Evolutionary conservation across 2,113 vertebrate genomes (phyloP).

Genomic region (Heteronetta atricapilla): DNA sequence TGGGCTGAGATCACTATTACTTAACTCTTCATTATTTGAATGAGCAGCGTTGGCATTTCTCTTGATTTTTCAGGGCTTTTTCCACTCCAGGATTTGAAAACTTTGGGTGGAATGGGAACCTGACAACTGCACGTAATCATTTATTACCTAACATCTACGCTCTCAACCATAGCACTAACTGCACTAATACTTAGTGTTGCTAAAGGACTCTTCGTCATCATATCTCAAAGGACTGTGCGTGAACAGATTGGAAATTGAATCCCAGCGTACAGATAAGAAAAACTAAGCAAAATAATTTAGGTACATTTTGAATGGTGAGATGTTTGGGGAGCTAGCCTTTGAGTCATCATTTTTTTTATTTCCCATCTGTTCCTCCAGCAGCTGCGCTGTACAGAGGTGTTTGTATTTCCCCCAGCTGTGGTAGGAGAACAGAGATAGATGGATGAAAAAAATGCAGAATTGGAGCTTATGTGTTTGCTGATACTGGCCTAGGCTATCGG

Average conservation of each 20-base stretch:
- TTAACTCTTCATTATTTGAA: not conserved
- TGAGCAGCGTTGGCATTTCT: not conserved
- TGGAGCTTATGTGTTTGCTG: fast-evolving
- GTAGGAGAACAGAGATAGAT: not conserved
- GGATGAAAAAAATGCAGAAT: not conserved
- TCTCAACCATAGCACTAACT: not conserved
- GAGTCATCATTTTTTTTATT: not conserved
- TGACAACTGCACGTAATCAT: not conserved
- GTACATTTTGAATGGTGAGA: not conserved
- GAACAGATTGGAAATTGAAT: not conserved
- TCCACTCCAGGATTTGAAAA: not conserved
- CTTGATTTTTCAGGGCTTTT: not conserved
- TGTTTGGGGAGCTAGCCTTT: not conserved
- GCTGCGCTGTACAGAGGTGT: not conserved
- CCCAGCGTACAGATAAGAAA: not conserved
- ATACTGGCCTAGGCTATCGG: fast-evolving
- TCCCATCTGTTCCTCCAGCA: not conserved
- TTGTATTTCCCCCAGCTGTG: not conserved
- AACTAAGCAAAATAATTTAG: not conserved
- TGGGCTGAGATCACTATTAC: not conserved
- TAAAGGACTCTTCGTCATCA: not conserved
- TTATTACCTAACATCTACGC: not conserved
- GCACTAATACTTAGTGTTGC: not conserved
- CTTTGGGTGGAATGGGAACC: not conserved
- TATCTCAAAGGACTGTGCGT: not conserved